Conservation (phyloP, 1,140 invertebrate species). For the Drosophila nikananu region DNA sequence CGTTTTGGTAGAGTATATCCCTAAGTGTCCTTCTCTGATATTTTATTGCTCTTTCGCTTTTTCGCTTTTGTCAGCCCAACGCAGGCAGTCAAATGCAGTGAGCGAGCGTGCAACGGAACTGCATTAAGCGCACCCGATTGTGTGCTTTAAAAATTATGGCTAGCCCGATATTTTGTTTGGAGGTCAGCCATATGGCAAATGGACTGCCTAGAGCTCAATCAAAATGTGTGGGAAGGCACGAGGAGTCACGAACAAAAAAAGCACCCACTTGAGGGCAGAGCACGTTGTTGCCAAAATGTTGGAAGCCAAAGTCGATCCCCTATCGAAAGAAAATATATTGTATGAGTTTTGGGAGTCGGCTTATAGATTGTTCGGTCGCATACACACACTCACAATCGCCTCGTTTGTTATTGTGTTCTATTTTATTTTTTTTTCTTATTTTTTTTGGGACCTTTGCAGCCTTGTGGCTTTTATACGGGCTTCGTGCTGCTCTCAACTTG, state of each 20-base stretch:
- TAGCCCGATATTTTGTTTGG: constrained; percentile 36
- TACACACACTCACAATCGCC: constrained; percentile 15
- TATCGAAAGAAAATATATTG: constrained; percentile 51
- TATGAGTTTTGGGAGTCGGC: constrained; percentile 31
- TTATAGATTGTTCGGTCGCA: constrained; percentile 37
- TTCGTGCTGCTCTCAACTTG: constrained; percentile 37
- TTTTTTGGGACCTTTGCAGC: constrained; percentile 52
- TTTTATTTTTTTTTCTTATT: constrained; percentile 17
- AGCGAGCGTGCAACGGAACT: constrained; percentile 18
- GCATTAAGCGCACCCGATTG: constrained; percentile 39
- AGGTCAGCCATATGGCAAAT: constrained; percentile 45
- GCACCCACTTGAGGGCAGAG: neutral
- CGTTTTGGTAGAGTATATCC: constrained; percentile 18
- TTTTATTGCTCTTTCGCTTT: constrained; percentile 24
- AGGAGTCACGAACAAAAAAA: neutral
- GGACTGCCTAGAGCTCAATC: constrained; percentile 55
- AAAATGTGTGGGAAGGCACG: constrained; percentile 30
- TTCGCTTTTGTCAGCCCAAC: constrained; percentile 37
- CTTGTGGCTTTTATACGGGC: constrained; percentile 61
- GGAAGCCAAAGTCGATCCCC: constrained; percentile 34
- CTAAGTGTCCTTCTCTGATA: neutral
- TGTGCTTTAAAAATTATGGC: constrained; percentile 54
- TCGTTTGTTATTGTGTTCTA: constrained; percentile 53
- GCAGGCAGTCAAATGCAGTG: constrained; percentile 17
- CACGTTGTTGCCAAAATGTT: constrained; percentile 33